Evolutionary conservation across 2,888 invertebrate genomes (phyloP).

Genomic region (Macaria liturata): DNA sequence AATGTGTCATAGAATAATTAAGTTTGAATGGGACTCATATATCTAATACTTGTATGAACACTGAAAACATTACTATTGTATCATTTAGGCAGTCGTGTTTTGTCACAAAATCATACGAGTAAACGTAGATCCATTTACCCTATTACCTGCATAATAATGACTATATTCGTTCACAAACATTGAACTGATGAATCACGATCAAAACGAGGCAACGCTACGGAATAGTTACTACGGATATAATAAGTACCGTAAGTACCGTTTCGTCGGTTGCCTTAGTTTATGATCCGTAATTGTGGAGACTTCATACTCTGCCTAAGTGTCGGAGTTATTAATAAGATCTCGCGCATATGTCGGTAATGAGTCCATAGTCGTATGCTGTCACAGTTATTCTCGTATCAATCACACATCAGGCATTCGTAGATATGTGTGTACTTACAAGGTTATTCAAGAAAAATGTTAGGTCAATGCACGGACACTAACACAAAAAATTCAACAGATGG

Average conservation of each 20-base stretch:
- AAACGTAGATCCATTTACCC: slow-evolving; percentile 5
- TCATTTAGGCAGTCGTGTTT: too few relatives aligned
- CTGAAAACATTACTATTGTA: too few relatives aligned
- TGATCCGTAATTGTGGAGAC: slow-evolving; percentile 35
- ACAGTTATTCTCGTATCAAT: slow-evolving; percentile 33
- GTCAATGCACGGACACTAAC: neutral
- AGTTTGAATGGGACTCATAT: too few relatives aligned
- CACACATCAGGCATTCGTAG: slow-evolving; percentile 26
- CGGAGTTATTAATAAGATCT: slow-evolving; percentile 35
- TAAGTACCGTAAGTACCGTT: slow-evolving; percentile 44
- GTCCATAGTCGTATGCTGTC: slow-evolving; percentile 35
- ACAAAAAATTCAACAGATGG: too few relatives aligned
- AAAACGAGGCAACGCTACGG: slow-evolving; percentile 41
- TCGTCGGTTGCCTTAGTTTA: slow-evolving; percentile 35
- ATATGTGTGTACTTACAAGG: slow-evolving; percentile 1
- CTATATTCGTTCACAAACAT: slow-evolving; percentile 34
- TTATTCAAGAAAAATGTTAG: neutral
- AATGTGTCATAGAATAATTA: too few relatives aligned
- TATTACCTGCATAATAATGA: slow-evolving; percentile 31
- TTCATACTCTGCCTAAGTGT: slow-evolving; percentile 33
- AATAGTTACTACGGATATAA: slow-evolving; percentile 39
- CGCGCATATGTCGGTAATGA: slow-evolving; percentile 35
- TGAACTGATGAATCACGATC: slow-evolving; percentile 41
- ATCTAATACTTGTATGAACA: too few relatives aligned
- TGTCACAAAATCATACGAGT: too few relatives aligned